Base-by-base conservation (phyloP, 2,113 vertebrate species). In the Elachura formosa region DNA sequence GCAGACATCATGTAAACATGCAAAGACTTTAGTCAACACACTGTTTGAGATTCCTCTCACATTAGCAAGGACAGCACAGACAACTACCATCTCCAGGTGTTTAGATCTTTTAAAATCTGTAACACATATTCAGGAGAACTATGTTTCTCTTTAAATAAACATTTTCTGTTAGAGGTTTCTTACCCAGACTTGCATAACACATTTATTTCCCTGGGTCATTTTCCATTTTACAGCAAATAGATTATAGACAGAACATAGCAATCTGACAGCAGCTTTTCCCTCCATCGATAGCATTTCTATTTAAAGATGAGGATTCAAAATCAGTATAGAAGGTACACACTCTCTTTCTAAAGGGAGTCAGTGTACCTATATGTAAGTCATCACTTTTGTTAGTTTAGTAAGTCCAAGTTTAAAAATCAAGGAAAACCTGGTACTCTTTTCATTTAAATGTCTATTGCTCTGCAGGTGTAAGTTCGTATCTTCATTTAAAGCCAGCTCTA, bases 161-260 rank as follows among this genome's bases (percentile, higher is more conserved):
- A 69, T 45, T 91, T 94, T 76, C 56, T 88, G 23, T 52, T 59
- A 76, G 55, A 86, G 58, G 13, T 74, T 94, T 95, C 72, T 95
- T 97, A 81, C n/a, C 14, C 49, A 81, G 90, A 88, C 89, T 93
- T 94, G 40, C 48, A 75, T 36, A 81, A 87, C 64, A 90, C 69
- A 46, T 94, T 91, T 86, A 77, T 96, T 94, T 96, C 94, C 94
- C 91, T 96, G 87, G 94, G 93, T 93, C 95, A 96, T 97, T 97
- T 96, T 97, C 93, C 94, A 95, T 96, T 96, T 97, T 91, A 94
- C 74, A 74, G 63, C 66, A 79, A 94, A 95, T 77, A 94, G 94
- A 80, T 89, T 91, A 94, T 73, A 89, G 74, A 64, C 76, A 83
- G 55, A 93, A 79, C 89, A 79, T 59, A 83, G 71, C 87, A 89